phyloP scores from a whole-genome alignment of 2,797 vertebrate species.

The Arrhamphus sclerolepis region DNA sequence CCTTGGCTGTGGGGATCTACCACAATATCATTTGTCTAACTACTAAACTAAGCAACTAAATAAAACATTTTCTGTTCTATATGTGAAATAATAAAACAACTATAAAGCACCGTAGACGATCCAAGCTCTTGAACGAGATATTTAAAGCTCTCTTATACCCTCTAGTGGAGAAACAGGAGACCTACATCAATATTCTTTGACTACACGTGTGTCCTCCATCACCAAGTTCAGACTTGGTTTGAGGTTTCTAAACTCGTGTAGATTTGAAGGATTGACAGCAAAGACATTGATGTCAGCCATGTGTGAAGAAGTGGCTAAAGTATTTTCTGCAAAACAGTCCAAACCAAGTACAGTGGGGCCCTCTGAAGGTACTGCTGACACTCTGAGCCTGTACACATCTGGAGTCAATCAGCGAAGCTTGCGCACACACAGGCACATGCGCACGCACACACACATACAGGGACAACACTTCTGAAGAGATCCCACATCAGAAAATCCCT shows the following conservation, averaged over 20 bases:
- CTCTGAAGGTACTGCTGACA: conserved; percentile 60
- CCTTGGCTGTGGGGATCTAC: no score
- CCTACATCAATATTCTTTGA: neutral
- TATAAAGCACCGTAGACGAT: neutral
- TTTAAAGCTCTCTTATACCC: conserved; percentile 64
- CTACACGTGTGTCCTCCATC: conserved; percentile 15
- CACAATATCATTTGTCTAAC: no score
- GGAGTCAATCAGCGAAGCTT: conserved; percentile 72
- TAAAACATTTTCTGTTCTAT: no score
- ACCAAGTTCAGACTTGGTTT: conserved; percentile 40
- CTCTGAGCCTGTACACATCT: conserved; percentile 73
- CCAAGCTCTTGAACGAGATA: neutral
- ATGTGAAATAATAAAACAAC: neutral
- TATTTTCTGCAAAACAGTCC: conserved; percentile 41
- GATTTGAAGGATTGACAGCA: conserved; percentile 42
- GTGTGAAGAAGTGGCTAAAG: conserved; percentile 59
- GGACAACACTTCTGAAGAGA: conserved; percentile 68
- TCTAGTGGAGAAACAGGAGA: conserved; percentile 54
- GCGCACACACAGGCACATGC: conserved; percentile 60
- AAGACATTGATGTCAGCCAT: conserved; percentile 63
- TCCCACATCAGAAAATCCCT: conserved; percentile 71
- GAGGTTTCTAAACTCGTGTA: conserved; percentile 48
- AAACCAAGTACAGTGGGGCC: conserved; percentile 59
- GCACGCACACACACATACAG: conserved; percentile 54
- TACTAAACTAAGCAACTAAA: no score